A percentile compares a stretch with the other conserved stretches of the same genome.
These are phyloP conservation scores for Temnothorax nylanderi DNA, from an alignment of 1,140 invertebrate genomes.

Conservation along the genomic window DNA sequence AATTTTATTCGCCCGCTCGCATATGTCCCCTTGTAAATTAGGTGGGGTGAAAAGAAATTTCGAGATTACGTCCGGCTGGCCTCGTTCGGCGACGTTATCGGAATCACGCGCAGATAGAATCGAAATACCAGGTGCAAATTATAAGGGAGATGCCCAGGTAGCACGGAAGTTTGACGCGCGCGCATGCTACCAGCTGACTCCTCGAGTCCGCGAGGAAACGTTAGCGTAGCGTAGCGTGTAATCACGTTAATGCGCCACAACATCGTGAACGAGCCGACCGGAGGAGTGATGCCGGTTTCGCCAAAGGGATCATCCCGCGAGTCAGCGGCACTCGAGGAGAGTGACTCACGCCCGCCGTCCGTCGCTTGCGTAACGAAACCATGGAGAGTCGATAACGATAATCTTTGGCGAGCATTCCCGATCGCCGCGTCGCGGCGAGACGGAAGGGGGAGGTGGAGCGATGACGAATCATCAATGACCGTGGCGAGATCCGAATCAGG, in stretches of 20 bases:
- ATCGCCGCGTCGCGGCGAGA: slow-evolving; percentile 5
- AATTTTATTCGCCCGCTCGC: slow-evolving; percentile 6
- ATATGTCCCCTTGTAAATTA: slow-evolving; percentile 2
- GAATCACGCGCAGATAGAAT: slow-evolving; percentile 81
- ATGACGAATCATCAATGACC: slow-evolving; percentile 63
- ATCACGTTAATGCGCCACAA: slow-evolving; percentile 83
- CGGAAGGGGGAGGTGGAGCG: slow-evolving; percentile 9
- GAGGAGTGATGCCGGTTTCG: slow-evolving; percentile 69
- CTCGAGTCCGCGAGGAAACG: slow-evolving; percentile 47
- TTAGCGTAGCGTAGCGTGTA: slow-evolving; percentile 72
- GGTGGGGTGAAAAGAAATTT: slow-evolving; percentile 2
- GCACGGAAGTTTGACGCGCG: slow-evolving; percentile 73
- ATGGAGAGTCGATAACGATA: slow-evolving; percentile 68
- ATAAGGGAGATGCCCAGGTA: slow-evolving; percentile 76
- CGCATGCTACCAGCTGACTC: slow-evolving; percentile 78
- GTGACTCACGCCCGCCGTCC: slow-evolving; percentile 68
- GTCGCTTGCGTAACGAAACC: slow-evolving; percentile 66
- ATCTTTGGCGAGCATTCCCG: slow-evolving; percentile 53
- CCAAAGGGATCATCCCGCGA: slow-evolving; percentile 66
- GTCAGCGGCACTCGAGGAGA: slow-evolving; percentile 56
- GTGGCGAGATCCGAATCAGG: slow-evolving; percentile 43
- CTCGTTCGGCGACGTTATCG: slow-evolving; percentile 68
- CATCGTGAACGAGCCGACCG: slow-evolving; percentile 59
- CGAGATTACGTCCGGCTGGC: slow-evolving; percentile 44
- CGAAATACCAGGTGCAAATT: slow-evolving; percentile 85